These are phyloP conservation scores for Phoxinus phoxinus DNA, from an alignment of 2,113 vertebrate genomes.

Conservation along the genomic window DNA sequence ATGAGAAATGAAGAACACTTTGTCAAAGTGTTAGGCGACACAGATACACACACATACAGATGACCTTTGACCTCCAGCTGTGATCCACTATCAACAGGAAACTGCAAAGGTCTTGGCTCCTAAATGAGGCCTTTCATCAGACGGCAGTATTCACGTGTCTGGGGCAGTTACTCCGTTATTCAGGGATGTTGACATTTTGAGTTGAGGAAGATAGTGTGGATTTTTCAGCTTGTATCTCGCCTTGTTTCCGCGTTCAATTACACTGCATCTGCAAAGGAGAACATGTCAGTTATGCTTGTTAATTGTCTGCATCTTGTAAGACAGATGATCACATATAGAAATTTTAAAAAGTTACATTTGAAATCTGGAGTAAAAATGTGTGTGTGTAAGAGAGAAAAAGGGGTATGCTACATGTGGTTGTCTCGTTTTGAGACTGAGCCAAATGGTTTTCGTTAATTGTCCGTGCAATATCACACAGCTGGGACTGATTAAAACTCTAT, in stretches of 20 bases:
- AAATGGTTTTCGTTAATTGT: slow-evolving; percentile 41
- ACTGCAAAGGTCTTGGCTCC: slow-evolving; percentile 44
- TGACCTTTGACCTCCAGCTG: slow-evolving; percentile 52
- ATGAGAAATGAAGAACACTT: slow-evolving; percentile 30
- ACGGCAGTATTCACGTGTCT: not conserved
- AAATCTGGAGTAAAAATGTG: slow-evolving; percentile 1
- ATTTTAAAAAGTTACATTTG: not conserved
- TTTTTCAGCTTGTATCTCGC: not conserved
- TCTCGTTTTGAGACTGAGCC: slow-evolving; percentile 12
- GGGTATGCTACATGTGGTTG: slow-evolving; percentile 19
- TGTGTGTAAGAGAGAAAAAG: not conserved
- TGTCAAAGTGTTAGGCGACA: slow-evolving; percentile 36
- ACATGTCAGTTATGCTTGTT: slow-evolving; percentile 21
- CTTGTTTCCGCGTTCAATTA: not conserved
- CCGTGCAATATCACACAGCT: slow-evolving; percentile 41
- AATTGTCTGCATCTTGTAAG: not conserved
- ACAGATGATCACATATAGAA: slow-evolving; percentile 18
- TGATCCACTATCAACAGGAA: slow-evolving; percentile 60
- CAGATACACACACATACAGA: slow-evolving; percentile 33
- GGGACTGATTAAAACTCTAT: slow-evolving; percentile 42
- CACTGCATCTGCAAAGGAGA: not conserved
- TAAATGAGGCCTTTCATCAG: slow-evolving; percentile 45
- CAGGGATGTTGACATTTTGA: not conserved
- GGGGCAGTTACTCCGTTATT: not conserved
- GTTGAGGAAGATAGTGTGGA: not conserved